These are phyloP conservation scores for Dendrocincla tyrannina DNA, from an alignment of 2,797 vertebrate species.

Conservation along the genomic window DNA sequence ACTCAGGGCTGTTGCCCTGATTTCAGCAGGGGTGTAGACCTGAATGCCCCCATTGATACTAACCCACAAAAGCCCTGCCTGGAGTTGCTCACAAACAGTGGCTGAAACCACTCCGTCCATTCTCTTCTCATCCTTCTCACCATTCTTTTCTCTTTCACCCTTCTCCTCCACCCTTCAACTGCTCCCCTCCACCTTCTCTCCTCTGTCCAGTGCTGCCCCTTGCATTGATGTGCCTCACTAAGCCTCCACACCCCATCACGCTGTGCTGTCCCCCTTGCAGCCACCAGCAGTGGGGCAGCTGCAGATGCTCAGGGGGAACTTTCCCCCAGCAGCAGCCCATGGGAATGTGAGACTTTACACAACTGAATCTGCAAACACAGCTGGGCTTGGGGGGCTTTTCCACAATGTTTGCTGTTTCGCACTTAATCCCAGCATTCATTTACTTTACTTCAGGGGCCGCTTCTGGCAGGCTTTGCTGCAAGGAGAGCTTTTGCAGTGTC, in stretches of 20 bases:
- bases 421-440: conserved; percentile 29
- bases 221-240: not conserved
- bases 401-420: conserved; percentile 10
- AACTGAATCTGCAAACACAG: conserved; percentile 51
- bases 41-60: rapidly evolving
- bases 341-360: conserved; percentile 49
- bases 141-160: not conserved
- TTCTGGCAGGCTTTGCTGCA: not conserved
- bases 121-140: not conserved
- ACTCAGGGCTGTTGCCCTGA: not conserved
- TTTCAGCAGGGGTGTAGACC: not conserved
- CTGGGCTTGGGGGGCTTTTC: conserved; percentile 17
- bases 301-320: not conserved
- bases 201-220: not conserved
- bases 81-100: rapidly evolving
- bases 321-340: not conserved
- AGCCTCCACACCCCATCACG: not conserved
- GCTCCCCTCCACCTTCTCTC: not conserved
- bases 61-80: not conserved
- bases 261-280: not conserved
- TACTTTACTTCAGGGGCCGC: not conserved
- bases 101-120: not conserved
- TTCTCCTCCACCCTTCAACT: not conserved
- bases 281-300: not conserved
- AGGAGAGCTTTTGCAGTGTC: not conserved